A percentile compares a stretch with the other conserved stretches of the same genome.
These are phyloP conservation scores for Cottus gobio DNA, from an alignment of 2,113 vertebrate genomes.

Conservation along the genomic window DNA sequence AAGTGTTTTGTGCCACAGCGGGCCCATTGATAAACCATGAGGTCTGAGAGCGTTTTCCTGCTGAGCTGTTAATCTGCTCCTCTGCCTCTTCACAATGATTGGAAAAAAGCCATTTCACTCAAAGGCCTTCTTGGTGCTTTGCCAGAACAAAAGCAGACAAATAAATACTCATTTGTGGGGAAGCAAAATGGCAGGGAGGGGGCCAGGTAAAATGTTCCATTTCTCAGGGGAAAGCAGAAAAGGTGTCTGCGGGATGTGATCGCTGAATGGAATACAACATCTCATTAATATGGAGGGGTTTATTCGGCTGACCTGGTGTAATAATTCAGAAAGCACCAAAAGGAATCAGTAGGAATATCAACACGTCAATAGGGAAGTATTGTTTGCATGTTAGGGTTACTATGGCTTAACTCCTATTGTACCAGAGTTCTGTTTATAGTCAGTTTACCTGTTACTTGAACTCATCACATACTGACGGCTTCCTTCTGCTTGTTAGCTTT, in stretches of 20 bases:
- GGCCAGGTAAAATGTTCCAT: background rate
- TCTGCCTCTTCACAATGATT: background rate
- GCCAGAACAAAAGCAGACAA: background rate
- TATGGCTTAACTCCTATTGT: too few species aligned
- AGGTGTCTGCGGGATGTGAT: background rate
- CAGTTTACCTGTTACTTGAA: too few species aligned
- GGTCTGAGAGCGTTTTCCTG: constrained; percentile 1
- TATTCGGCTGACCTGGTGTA: background rate
- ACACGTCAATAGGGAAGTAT: background rate
- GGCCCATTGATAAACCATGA: background rate
- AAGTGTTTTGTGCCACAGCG: background rate
- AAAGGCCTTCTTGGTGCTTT: background rate
- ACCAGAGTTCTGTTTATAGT: too few species aligned
- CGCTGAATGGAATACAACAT: background rate
- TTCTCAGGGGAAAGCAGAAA: background rate
- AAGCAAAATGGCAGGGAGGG: background rate
- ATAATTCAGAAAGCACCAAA: background rate
- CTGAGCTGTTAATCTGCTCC: constrained; percentile 5
- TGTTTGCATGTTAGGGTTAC: background rate
- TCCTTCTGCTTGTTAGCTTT: too few species aligned
- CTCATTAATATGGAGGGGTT: background rate
- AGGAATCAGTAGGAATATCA: background rate
- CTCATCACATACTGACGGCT: too few species aligned
- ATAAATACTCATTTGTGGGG: background rate
- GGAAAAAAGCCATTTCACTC: constrained; percentile 1